Conservation (phyloP, 2,888 invertebrate genomes). For the Caenorhabditis sinica region DNA sequence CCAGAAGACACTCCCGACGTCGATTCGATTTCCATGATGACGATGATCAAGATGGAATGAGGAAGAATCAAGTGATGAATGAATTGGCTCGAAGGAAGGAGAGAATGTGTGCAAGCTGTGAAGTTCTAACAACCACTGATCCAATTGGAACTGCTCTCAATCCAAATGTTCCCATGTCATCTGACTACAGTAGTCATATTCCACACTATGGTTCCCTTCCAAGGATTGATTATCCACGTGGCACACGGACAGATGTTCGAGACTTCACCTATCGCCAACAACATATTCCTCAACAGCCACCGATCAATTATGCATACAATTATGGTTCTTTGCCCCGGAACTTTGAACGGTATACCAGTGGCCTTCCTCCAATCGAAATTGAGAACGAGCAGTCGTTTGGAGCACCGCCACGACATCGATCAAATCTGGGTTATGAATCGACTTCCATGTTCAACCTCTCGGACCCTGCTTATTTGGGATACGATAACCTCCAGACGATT, state of each 20-base stretch:
- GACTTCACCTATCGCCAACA: constrained; percentile 73
- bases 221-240: constrained; percentile 75
- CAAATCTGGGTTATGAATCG: constrained; percentile 44
- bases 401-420: constrained; percentile 61
- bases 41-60: constrained; percentile 86
- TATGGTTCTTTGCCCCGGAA: constrained; percentile 82
- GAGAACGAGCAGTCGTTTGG: constrained; percentile 78
- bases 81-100: constrained; percentile 87
- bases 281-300: constrained; percentile 52
- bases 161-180: constrained; percentile 51
- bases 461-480: constrained; percentile 47
- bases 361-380: constrained; percentile 70
- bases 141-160: constrained; percentile 42
- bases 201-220: constrained; percentile 82
- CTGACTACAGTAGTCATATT: constrained; percentile 77
- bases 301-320: constrained; percentile 67
- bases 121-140: constrained; percentile 67
- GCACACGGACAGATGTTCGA: constrained; percentile 63
- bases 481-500: constrained; percentile 15
- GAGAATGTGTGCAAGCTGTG: constrained; percentile 85
- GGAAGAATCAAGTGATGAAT: constrained; percentile 86
- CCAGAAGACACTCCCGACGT: constrained; percentile 50
- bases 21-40: constrained; percentile 82
- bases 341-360: constrained; percentile 76
- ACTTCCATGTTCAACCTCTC: constrained; percentile 66